Evolutionary conservation across 2,113 vertebrate species (phyloP), one percentile per base, ranked within the genome.

Genomic region (Eclectus roratus): DNA sequence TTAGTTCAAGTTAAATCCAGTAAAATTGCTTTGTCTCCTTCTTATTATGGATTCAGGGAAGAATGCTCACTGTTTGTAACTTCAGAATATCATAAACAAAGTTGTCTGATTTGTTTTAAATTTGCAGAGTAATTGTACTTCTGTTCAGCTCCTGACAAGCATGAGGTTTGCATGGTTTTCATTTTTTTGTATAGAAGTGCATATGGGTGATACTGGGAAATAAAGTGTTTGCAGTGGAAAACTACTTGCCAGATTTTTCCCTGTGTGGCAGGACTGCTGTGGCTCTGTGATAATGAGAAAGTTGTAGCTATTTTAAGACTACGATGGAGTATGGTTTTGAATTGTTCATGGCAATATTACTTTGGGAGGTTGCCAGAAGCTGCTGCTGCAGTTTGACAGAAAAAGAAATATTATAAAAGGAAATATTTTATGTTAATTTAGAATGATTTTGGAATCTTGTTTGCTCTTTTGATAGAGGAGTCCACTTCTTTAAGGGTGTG

Each of bases 311-410:
- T 95, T 96, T 96, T 96, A 91, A 60, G 85, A 56, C 61, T 46
- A 2, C 61, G 49, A 46, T 90, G 66, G 56, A 73, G 58, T 50
- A 41, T 47, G 53, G 11, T 91, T 96, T 95, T 86, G 7, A 81
- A 84, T 92, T 95, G 84, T 93, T 91, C 69, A 14, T 83, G 83
- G 84, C 77, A 85, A 0, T 90, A 70, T 88, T 58, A 35, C 47
- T 95, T 91, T 87, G 96, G 79, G 61, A 88, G 53, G 27, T 60
- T 94, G 86, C 97, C 95, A 95, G 65, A 86, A 96, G 61, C 56
- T 66, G 77, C 49, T 61, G 79, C 63, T 89, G 43, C 52, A 80
- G 16, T 82, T 88, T 81, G 68, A 61, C 37, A 91, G 80, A 78
- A 79, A 74, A 95, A 94, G 69, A 84, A 50, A 43, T 94, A 60